Percentiles rank a stretch among this genome's conserved stretches.
Conservation (phyloP, 1,140 invertebrate genomes). For the Philopotamus ludificatus region DNA sequence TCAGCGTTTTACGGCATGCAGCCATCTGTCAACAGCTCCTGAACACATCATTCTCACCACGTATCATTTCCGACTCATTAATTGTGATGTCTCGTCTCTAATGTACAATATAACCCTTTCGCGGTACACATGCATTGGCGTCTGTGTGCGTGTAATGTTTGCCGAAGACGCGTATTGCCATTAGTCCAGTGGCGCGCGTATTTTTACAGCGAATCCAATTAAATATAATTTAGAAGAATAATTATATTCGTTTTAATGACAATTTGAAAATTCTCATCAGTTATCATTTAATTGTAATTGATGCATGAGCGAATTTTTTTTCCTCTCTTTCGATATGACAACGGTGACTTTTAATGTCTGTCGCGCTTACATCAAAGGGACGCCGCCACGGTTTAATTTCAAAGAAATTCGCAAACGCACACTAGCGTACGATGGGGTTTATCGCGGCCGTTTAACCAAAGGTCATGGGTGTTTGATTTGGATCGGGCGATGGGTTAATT, state of each 20-base stretch:
- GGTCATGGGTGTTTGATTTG: too few species aligned
- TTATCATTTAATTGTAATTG: slow-evolving; percentile 13
- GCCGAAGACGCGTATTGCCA: neutral
- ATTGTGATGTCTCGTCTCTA: slow-evolving; percentile 27
- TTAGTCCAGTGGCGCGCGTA: neutral
- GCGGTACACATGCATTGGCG: neutral
- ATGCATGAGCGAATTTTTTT: slow-evolving; percentile 12
- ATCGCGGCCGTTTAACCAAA: too few species aligned
- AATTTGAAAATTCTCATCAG: slow-evolving; percentile 17
- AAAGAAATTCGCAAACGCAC: neutral
- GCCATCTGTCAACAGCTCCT: slow-evolving; percentile 27
- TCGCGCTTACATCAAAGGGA: neutral
- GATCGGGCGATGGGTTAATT: too few species aligned
- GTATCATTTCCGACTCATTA: slow-evolving; percentile 35
- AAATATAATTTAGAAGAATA: slow-evolving; percentile 9
- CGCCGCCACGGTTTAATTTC: neutral
- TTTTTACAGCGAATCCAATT: neutral
- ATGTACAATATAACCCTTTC: slow-evolving; percentile 11
- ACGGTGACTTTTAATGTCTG: neutral
- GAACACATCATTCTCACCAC: slow-evolving; percentile 25
- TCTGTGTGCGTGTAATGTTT: neutral
- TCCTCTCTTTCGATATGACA: neutral
- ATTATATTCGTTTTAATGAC: neutral
- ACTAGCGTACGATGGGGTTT: too few species aligned
- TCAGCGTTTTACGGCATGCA: slow-evolving; percentile 35